Base-by-base conservation (phyloP, 2,113 vertebrate genomes). In the Lophius piscatorius region DNA sequence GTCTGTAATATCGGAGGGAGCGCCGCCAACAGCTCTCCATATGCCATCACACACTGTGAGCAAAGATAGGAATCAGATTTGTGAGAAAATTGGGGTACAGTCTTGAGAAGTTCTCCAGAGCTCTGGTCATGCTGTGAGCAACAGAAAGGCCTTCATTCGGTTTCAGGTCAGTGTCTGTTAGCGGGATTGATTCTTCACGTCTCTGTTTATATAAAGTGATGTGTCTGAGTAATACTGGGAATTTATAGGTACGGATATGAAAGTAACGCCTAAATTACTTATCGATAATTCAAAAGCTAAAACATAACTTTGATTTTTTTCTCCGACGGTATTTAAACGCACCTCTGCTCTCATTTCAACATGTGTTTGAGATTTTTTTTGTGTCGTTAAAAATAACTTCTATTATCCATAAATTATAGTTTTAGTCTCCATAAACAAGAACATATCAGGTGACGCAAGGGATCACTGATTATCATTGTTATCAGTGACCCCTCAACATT, bases 1-100 rank as follows among this genome's bases (percentile, higher is more conserved):
- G 78, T 86, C 75, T 72, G 49, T 63, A 50, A 5, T 78, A 48
- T 85, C 82, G 20, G 48, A 61, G 82, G 90, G 88, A 93, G 91
- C 92, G 91, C 92, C 91, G 87, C 90, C 91, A 90, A 84, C 78
- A 80, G 91, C 89, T 84, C 88, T 89, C 83, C 87, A 81, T 81
- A 67, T 54, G 89, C 67, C 75, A 90, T 80, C 84, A 71, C 83
- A 88, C 59, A 57, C 68, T 52, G 49, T 42, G 78, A 63, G 76
- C 67, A 69, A 42, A 44, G 41, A 39, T 63, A 54, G 0, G 40
- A 24, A 24, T 14, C 31, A 31, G 13, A 42, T 60, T 52, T 44
- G n/a, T 22, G 23, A 11, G 54, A 24, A 4, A 24, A 26, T 56
- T 7, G 1, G 40, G 28, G 23, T 7, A 21, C 0, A 8, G 2